Conservation (phyloP, 2,888 invertebrate genomes). For the Clivina fossor region DNA sequence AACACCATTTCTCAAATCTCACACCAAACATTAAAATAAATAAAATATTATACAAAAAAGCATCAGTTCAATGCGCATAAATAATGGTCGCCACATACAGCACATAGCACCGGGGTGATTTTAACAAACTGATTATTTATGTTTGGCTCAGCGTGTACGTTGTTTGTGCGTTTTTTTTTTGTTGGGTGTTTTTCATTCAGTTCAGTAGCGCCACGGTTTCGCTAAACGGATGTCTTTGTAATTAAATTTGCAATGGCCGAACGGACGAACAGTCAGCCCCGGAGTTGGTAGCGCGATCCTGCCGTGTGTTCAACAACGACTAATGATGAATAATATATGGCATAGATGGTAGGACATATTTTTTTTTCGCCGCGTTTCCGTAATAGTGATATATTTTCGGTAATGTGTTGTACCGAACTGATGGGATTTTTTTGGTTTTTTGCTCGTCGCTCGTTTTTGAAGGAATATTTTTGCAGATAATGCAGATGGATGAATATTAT, state of each 20-base stretch:
- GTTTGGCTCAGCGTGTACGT: conserved; percentile 11
- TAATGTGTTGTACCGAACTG: neutral
- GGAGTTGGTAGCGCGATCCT: too few relatives aligned
- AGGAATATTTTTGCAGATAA: too few relatives aligned
- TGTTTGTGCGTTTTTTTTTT: neutral
- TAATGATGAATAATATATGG: conserved; percentile 18
- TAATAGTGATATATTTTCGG: conserved; percentile 1
- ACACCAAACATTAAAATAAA: too few relatives aligned
- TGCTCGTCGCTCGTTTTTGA: too few relatives aligned
- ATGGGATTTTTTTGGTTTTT: neutral
- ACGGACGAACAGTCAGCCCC: neutral
- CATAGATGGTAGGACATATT: neutral
- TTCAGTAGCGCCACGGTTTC: neutral
- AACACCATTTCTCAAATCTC: too few relatives aligned
- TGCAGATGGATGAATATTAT: too few relatives aligned
- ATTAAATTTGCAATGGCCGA: conserved; percentile 12
- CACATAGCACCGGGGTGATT: conserved; percentile 11
- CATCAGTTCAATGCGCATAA: too few relatives aligned
- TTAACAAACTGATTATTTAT: conserved; percentile 24
- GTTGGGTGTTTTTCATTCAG: neutral
- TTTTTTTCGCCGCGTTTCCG: neutral
- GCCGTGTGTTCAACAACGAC: neutral
- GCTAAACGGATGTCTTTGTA: conserved; percentile 9
- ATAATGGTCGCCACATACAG: too few relatives aligned
- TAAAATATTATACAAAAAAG: too few relatives aligned